A percentile compares a stretch with the other conserved stretches of the same genome.
These are phyloP conservation scores for Hucho hucho DNA, from an alignment of 2,113 vertebrate species.

Conservation along the genomic window DNA sequence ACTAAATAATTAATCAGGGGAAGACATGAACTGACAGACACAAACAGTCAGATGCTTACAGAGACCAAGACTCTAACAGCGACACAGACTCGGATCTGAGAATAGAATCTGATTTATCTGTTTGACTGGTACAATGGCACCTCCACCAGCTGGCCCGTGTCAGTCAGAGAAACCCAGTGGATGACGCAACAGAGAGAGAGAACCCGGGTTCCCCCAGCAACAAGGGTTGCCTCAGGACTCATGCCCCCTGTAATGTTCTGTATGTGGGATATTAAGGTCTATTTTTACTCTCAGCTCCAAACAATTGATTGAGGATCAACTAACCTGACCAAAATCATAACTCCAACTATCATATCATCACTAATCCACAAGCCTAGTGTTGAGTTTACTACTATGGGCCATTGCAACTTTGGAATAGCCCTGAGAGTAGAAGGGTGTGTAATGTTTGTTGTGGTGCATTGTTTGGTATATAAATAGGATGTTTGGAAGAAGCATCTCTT, in stretches of 20 bases:
- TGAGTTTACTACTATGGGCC: not conserved
- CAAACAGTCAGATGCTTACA: conserved; percentile 9
- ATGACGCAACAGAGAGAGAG: not conserved
- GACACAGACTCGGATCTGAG: no score
- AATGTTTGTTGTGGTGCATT: conserved; percentile 67
- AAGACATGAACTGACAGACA: conserved; percentile 9
- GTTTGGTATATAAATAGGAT: conserved; percentile 71
- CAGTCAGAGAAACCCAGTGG: not conserved
- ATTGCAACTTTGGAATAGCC: conserved; percentile 56
- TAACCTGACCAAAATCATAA: no score
- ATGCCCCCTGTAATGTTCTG: not conserved
- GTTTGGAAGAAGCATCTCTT: conserved; percentile 54
- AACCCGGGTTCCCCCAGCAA: not conserved
- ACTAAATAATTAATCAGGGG: no score
- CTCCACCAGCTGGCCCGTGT: not conserved
- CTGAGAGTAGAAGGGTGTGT: conserved; percentile 56
- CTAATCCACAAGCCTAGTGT: no score
- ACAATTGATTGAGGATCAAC: no score
- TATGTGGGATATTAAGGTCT: no score
- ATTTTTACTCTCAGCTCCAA: no score
- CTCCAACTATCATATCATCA: no score
- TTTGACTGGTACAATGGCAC: no score
- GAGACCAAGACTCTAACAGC: not conserved
- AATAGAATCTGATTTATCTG: no score
- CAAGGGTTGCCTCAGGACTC: not conserved